These are phyloP conservation scores for Lasioglossum baleicum DNA, from an alignment of 1,140 invertebrate species.

Conservation along the genomic window DNA sequence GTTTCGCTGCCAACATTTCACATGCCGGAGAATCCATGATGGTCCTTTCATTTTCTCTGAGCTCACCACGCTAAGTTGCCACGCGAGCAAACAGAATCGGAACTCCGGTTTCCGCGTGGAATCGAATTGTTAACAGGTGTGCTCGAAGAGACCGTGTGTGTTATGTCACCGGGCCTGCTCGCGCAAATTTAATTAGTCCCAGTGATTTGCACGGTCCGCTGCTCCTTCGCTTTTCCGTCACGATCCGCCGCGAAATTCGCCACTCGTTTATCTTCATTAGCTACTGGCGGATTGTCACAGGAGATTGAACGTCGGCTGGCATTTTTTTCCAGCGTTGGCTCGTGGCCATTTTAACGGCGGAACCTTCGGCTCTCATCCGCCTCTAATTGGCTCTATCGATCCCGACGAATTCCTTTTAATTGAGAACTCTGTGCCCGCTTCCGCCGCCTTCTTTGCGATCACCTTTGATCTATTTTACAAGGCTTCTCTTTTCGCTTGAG, in stretches of 20 bases:
- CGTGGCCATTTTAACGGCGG: background rate
- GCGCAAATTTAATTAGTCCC: conserved; percentile 46
- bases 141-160: background rate
- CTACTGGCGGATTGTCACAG: conserved; percentile 4
- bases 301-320: conserved; percentile 15
- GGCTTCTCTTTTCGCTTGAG: too few relatives aligned
- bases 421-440: background rate
- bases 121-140: background rate
- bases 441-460: background rate
- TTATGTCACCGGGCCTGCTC: conserved; percentile 3
- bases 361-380: background rate
- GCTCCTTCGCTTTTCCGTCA: conserved; percentile 11
- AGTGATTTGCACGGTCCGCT: conserved; percentile 25
- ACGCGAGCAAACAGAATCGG: background rate
- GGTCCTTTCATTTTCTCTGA: background rate
- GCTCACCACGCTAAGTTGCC: background rate
- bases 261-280: conserved; percentile 58
- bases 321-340: background rate
- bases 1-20: background rate
- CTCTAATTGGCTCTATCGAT: background rate
- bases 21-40: background rate
- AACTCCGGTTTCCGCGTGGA: background rate
- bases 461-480: too few relatives aligned
- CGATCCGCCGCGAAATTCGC: conserved; percentile 22
- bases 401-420: background rate